A percentile compares a stretch with the other conserved stretches of the same genome.
Evolutionary conservation across 2,113 vertebrate species (phyloP).

Genomic region (Poecilia latipinna): DNA sequence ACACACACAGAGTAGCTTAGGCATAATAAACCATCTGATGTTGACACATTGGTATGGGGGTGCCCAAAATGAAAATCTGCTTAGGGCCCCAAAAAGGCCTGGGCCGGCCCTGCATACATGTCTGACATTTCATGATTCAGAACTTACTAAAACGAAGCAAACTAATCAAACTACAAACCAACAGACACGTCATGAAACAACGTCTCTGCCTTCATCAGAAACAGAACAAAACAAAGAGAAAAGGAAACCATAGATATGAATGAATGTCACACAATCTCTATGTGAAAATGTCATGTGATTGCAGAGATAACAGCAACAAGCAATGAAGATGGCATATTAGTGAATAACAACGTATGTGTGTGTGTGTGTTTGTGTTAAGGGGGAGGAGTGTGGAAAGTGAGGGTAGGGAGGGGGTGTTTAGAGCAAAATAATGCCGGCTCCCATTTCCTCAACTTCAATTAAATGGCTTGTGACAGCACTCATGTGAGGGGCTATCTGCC

Average conservation of each 20-base stretch:
- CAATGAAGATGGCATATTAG: conserved; percentile 62
- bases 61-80: no score
- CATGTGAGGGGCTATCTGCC: conserved; percentile 76
- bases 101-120: no score
- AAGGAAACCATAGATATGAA: conserved; percentile 20
- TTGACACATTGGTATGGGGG: no score
- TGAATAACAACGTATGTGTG: conserved; percentile 22
- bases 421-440: conserved; percentile 68
- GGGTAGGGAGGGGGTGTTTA: conserved; percentile 17
- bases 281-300: conserved; percentile 47
- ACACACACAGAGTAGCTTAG: no score
- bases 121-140: no score
- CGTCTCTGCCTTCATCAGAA: background rate
- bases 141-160: no score
- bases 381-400: conserved; percentile 3
- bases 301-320: conserved; percentile 48
- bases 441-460: conserved; percentile 72
- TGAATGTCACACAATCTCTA: conserved; percentile 35
- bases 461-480: conserved; percentile 78
- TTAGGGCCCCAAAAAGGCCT: no score
- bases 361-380: background rate
- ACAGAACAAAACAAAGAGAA: conserved; percentile 15
- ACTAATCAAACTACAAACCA: no score
- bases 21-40: no score
- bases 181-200: background rate